Percentiles rank a stretch among this genome's conserved stretches.
Evolutionary conservation across 1,140 invertebrate genomes (phyloP).

Genomic region (Trachymyrmex cornetzi): DNA sequence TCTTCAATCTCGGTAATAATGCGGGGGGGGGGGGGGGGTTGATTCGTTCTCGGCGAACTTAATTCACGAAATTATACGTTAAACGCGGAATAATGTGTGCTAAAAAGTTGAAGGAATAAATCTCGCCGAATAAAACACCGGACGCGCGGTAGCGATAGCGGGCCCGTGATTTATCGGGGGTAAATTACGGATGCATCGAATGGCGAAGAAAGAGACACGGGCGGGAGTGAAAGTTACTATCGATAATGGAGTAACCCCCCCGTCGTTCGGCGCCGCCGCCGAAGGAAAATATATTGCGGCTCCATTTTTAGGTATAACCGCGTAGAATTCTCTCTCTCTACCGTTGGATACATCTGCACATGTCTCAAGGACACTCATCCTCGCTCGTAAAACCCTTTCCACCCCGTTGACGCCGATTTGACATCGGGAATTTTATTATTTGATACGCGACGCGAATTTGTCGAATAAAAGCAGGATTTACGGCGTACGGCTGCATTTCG

Average conservation of each 20-base stretch:
- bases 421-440: conserved; percentile 50
- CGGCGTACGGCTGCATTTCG: not conserved
- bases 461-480: conserved; percentile 22
- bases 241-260: conserved; percentile 53
- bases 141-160: not conserved
- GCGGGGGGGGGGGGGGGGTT: too few relatives aligned
- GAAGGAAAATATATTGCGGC: conserved; percentile 52
- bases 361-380: conserved; percentile 56
- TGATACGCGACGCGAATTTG: conserved; percentile 29
- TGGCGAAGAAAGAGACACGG: conserved; percentile 22
- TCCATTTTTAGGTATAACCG: conserved; percentile 56
- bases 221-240: conserved; percentile 58
- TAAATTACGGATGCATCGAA: conserved; percentile 58
- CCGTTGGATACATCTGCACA: conserved; percentile 28
- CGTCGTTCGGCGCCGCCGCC: conserved; percentile 25
- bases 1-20: not conserved
- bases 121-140: conserved; percentile 7
- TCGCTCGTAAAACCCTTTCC: conserved; percentile 41
- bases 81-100: not conserved
- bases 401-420: conserved; percentile 50
- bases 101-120: conserved; percentile 5
- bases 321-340: conserved; percentile 36
- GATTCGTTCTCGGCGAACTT: not conserved
- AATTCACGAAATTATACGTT: conserved; percentile 9
- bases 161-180: conserved; percentile 55